These are phyloP conservation scores for Amniataba percoides DNA, from an alignment of 2,797 vertebrate species.

Conservation along the genomic window DNA sequence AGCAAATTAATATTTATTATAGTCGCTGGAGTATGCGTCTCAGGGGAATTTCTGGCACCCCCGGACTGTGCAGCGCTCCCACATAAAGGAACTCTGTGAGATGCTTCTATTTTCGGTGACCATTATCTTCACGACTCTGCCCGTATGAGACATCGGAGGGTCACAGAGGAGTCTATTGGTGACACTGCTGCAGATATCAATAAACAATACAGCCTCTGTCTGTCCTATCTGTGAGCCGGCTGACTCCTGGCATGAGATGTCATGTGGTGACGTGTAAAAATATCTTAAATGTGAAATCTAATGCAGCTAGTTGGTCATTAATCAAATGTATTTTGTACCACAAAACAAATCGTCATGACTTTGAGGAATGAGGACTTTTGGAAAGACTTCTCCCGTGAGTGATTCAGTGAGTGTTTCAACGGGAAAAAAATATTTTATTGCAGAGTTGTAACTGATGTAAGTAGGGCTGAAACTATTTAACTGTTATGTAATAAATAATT, in stretches of 20 bases:
- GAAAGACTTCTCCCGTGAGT: too few relatives aligned
- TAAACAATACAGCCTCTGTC: constrained; percentile 75
- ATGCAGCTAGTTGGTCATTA: background rate
- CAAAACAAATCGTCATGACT: background rate
- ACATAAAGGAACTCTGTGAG: constrained; percentile 69
- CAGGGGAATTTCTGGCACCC: constrained; percentile 46
- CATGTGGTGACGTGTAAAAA: constrained; percentile 24
- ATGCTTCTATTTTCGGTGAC: constrained; percentile 72
- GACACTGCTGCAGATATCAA: constrained; percentile 58
- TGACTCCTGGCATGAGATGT: constrained; percentile 35
- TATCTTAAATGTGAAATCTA: constrained; percentile 24
- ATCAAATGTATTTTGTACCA: constrained; percentile 2
- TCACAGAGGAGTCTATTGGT: constrained; percentile 62
- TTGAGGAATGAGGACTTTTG: background rate
- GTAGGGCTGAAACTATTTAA: background rate
- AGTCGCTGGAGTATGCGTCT: constrained; percentile 64
- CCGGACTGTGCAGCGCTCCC: constrained; percentile 34
- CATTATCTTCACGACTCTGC: constrained; percentile 71
- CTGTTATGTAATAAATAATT: background rate
- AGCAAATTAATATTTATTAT: constrained; percentile 79
- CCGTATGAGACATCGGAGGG: constrained; percentile 63
- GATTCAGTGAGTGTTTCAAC: too few relatives aligned
- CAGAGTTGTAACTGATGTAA: background rate
- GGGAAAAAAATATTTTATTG: background rate
- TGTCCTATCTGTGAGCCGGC: constrained; percentile 41